A percentile compares a stretch with the other conserved stretches of the same genome.
Evolutionary conservation across 2,113 vertebrate genomes (phyloP).

Genomic region (Probosciger aterrimus): DNA sequence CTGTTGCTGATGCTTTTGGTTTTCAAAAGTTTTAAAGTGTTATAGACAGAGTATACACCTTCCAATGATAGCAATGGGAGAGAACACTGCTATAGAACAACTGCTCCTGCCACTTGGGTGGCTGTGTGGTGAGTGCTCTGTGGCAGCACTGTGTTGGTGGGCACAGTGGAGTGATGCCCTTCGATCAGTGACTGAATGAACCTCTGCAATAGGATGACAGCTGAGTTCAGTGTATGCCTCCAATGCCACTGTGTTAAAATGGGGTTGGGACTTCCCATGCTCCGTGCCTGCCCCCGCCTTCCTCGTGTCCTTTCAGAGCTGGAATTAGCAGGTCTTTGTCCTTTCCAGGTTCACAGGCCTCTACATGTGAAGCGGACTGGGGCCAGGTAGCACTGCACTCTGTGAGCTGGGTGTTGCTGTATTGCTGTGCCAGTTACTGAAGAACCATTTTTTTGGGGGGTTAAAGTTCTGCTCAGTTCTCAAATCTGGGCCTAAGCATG

Average conservation of each 20-base stretch:
- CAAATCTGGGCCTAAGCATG: neutral
- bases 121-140: neutral
- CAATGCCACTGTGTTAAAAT: fast-evolving
- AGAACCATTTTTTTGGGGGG: neutral
- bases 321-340: neutral
- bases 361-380: neutral
- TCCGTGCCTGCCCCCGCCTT: neutral
- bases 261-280: neutral
- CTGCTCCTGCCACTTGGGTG: neutral
- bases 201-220: neutral
- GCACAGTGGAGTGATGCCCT: neutral
- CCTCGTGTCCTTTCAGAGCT: fast-evolving
- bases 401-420: neutral
- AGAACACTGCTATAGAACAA: neutral
- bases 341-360: neutral
- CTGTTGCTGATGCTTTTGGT: neutral
- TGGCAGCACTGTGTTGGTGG: neutral
- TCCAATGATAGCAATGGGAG: fast-evolving
- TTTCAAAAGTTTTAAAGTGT: neutral
- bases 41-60: neutral
- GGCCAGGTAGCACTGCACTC: neutral
- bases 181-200: neutral
- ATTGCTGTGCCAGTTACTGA: neutral
- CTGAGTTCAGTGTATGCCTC: neutral
- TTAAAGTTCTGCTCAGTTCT: neutral